Percentiles rank a stretch among this genome's conserved stretches.
These are phyloP conservation scores for Eupithecia dodoneata DNA, from an alignment of 2,888 invertebrate species.

Conservation along the genomic window DNA sequence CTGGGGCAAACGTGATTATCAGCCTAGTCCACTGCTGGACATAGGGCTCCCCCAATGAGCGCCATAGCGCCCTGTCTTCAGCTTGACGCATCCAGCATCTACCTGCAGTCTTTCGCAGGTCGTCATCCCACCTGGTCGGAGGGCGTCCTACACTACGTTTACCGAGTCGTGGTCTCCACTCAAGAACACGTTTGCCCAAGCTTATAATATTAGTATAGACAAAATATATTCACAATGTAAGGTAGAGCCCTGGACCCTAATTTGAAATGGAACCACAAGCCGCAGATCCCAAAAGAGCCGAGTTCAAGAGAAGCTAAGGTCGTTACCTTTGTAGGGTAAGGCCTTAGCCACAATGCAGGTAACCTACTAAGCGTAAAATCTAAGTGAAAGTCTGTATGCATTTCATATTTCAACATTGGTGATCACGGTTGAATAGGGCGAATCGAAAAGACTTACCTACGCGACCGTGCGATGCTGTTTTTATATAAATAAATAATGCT, in stretches of 20 bases:
- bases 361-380: not conserved
- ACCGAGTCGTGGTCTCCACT: too few relatives aligned
- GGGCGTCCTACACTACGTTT: too few relatives aligned
- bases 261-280: constrained; percentile 6
- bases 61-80: too few relatives aligned
- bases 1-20: too few relatives aligned
- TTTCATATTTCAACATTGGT: not conserved
- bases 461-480: not conserved
- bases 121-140: too few relatives aligned
- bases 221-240: not conserved
- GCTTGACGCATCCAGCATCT: too few relatives aligned
- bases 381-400: constrained; percentile 1
- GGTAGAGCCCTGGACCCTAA: not conserved
- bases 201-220: not conserved
- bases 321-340: constrained; percentile 2
- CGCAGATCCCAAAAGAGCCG: not conserved
- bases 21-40: too few relatives aligned
- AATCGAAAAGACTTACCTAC: not conserved
- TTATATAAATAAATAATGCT: not conserved
- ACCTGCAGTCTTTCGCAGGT: too few relatives aligned
- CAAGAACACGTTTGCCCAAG: too few relatives aligned
- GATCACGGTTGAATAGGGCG: constrained; percentile 2
- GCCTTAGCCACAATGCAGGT: not conserved
- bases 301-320: not conserved
- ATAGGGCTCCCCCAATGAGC: too few relatives aligned